Evolutionary conservation across 2,797 vertebrate genomes (phyloP).

Genomic region (Acipenser oxyrinchus): DNA sequence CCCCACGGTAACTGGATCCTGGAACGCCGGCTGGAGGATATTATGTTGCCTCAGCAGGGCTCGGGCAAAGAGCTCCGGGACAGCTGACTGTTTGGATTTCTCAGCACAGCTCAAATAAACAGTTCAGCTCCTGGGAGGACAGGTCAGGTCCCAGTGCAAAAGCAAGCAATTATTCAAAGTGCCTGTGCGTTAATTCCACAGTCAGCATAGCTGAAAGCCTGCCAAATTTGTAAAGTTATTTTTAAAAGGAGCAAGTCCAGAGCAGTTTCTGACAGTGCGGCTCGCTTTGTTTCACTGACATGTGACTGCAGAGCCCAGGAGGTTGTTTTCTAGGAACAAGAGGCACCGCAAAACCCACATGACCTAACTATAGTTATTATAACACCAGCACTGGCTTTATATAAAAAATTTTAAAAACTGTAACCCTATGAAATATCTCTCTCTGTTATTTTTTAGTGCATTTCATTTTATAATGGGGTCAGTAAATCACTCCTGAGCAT

Average conservation of each 20-base stretch:
- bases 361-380: too few species aligned
- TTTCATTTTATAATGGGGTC: too few species aligned
- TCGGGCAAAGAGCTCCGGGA: slow-evolving; percentile 57
- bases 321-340: too few species aligned
- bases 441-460: too few species aligned
- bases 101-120: slow-evolving; percentile 65
- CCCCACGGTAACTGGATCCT: slow-evolving; percentile 57
- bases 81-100: slow-evolving; percentile 64
- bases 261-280: slow-evolving; percentile 12
- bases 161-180: slow-evolving; percentile 38
- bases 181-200: slow-evolving; percentile 36
- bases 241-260: slow-evolving; percentile 37
- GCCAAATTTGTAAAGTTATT: slow-evolving; percentile 35
- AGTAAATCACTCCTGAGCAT: too few species aligned
- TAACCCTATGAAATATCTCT: too few species aligned
- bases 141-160: slow-evolving; percentile 26
- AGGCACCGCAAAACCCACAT: too few species aligned
- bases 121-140: slow-evolving; percentile 37
- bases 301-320: slow-evolving; percentile 21
- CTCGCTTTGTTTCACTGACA: slow-evolving; percentile 31
- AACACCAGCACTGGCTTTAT: too few species aligned
- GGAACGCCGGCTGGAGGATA: slow-evolving; percentile 48
- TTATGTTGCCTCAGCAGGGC: slow-evolving; percentile 51
- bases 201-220: slow-evolving; percentile 19
- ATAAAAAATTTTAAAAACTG: background rate